A percentile compares a stretch with the other conserved stretches of the same genome.
phyloP scores from a whole-genome alignment of 2,888 invertebrate species.

The Heteropelma amictum region DNA sequence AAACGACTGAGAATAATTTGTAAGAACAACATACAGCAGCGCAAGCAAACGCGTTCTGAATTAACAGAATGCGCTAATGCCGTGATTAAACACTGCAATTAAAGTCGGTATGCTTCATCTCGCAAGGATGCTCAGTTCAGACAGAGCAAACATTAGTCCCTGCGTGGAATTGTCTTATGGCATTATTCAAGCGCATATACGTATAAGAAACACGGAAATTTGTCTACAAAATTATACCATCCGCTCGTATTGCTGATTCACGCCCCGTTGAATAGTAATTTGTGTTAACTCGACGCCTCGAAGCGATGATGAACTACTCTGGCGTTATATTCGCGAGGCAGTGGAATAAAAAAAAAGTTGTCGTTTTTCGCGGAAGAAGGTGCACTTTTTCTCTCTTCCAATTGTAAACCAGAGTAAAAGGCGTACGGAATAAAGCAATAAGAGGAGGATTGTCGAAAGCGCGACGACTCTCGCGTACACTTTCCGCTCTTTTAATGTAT shows the following conservation, averaged over 20 bases:
- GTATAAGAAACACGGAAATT: constrained; percentile 3
- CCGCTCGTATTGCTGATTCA: background rate
- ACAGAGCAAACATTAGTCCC: no score
- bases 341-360: constrained; percentile 1
- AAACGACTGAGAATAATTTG: no score
- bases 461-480: background rate
- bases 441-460: constrained; percentile 18
- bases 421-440: background rate
- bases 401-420: constrained; percentile 10
- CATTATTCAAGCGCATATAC: no score
- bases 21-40: no score
- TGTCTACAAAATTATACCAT: background rate
- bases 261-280: constrained; percentile 24
- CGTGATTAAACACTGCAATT: no score
- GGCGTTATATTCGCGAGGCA: background rate
- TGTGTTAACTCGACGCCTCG: constrained; percentile 17
- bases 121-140: no score
- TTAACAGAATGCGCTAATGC: no score
- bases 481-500: background rate
- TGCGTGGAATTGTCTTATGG: no score
- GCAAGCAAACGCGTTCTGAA: no score
- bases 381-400: background rate
- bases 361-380: background rate
- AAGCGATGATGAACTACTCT: constrained; percentile 7
- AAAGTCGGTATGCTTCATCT: no score